Evolutionary conservation across 2,888 invertebrate species (phyloP).

Genomic region (Sialis lutaria): DNA sequence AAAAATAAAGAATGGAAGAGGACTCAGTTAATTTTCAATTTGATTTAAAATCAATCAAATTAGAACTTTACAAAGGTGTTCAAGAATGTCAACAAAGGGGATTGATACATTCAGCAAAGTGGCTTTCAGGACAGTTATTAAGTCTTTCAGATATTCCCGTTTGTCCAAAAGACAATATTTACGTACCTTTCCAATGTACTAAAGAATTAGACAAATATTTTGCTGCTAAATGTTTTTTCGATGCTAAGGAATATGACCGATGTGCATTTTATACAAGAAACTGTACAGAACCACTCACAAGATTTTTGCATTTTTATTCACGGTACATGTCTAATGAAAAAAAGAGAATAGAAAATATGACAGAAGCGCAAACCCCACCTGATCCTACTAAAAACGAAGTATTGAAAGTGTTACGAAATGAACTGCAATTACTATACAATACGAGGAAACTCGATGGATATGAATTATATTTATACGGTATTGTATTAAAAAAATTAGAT

Average conservation of each 20-base stretch:
- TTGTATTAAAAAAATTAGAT: slow-evolving; percentile 76
- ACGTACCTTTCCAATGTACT: slow-evolving; percentile 28
- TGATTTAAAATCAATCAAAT: slow-evolving; percentile 42
- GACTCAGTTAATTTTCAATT: slow-evolving; percentile 19
- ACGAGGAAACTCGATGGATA: slow-evolving; percentile 67
- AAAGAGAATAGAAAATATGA: slow-evolving; percentile 69
- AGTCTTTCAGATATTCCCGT: slow-evolving; percentile 51
- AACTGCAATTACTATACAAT: slow-evolving; percentile 36
- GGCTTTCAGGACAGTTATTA: slow-evolving; percentile 74
- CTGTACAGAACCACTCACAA: slow-evolving; percentile 49
- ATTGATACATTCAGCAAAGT: slow-evolving; percentile 65
- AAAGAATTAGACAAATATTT: slow-evolving; percentile 57
- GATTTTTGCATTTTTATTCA: slow-evolving; percentile 74
- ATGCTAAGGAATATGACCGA: slow-evolving; percentile 78
- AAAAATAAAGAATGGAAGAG: slow-evolving; percentile 7
- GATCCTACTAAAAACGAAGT: slow-evolving; percentile 33
- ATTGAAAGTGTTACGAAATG: slow-evolving; percentile 35
- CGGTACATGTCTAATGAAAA: slow-evolving; percentile 81
- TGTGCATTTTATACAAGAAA: slow-evolving; percentile 64
- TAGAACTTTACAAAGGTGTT: slow-evolving; percentile 43
- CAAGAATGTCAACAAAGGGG: slow-evolving; percentile 65
- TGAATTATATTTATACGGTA: slow-evolving; percentile 74
- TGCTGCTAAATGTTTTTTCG: slow-evolving; percentile 76
- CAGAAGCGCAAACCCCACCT: slow-evolving; percentile 35
- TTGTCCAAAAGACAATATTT: slow-evolving; percentile 29